phyloP scores from a whole-genome alignment of 2,113 vertebrate genomes.

The Pan paniscus region DNA sequence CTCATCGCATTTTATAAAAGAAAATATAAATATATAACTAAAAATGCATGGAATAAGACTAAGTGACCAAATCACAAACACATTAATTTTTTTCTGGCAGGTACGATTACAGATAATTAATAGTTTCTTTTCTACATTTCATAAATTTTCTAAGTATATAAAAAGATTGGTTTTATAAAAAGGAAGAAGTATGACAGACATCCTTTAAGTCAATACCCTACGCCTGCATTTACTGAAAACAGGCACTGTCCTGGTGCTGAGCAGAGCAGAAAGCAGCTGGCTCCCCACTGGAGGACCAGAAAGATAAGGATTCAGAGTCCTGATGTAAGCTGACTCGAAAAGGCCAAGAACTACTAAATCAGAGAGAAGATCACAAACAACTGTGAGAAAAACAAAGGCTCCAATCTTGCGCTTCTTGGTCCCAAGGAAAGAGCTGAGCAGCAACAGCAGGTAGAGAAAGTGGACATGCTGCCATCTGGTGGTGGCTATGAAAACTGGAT shows the following conservation, averaged over 20 bases:
- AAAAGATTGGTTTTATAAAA: conserved; percentile 11
- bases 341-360: neutral
- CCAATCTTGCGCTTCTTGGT: neutral
- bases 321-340: neutral
- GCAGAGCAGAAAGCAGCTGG: neutral
- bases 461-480: conserved; percentile 53
- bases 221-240: neutral
- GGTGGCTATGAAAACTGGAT: neutral
- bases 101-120: neutral
- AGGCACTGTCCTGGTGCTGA: neutral
- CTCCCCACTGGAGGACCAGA: neutral
- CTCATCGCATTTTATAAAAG: conserved; percentile 39
- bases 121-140: conserved; percentile 7
- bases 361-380: neutral
- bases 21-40: neutral
- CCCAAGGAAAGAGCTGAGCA: neutral
- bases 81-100: neutral
- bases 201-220: neutral
- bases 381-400: neutral
- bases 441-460: neutral
- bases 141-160: neutral
- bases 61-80: conserved; percentile 21
- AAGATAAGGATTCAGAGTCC: neutral
- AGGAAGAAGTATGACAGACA: neutral
- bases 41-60: conserved; percentile 22